Base-by-base conservation (phyloP, 1,140 invertebrate genomes). In the Planococcus citri region DNA sequence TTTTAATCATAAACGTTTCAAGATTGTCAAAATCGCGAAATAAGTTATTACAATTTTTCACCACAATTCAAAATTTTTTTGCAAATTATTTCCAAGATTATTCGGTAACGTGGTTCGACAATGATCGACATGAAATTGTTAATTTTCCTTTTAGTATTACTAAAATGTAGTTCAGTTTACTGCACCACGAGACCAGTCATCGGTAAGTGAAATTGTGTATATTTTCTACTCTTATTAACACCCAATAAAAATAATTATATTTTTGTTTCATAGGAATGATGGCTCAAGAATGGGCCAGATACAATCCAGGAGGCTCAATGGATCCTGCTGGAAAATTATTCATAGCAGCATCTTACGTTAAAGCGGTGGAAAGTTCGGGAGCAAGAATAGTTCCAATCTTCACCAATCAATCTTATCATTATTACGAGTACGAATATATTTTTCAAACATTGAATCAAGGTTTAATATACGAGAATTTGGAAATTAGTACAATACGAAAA, bases 321-420 rank as follows among this genome's bases (percentile, higher is more conserved):
- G n/a, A 1, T 70, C 3, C 25, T 20, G 70, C 22, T 37, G 21
- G 82, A 72, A 76, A 82, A 1, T 86, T 85, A 74, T 93, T 88
- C 74, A 90, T 95, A 61, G 86, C 87, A 0, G 87, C 91, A 0
- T 90, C 88, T 0, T 95, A 95, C 75, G 88, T 95, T 0, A 94
- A 95, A 77, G 90, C 83, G 77, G 73, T 95, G 10, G 91, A 95
- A 80, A 81, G 85, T 68, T 84, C 86, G 10, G 93, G 92, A 10
- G 92, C 88, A 6, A 81, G 87, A 76, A 89, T 89, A 2, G 85
- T 92, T 1, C 92, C 92, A 0, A 87, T 95, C 73, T 83, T 73
- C 4, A 74, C 73, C 14, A 29, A 71, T 0, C 17, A 73, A 68
- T 29, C 67, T 25, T 10, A 69, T 17, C 14, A 27, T 25, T 75